Conservation (phyloP, 2,797 vertebrate genomes). For the Chiloscyllium punctatum region DNA sequence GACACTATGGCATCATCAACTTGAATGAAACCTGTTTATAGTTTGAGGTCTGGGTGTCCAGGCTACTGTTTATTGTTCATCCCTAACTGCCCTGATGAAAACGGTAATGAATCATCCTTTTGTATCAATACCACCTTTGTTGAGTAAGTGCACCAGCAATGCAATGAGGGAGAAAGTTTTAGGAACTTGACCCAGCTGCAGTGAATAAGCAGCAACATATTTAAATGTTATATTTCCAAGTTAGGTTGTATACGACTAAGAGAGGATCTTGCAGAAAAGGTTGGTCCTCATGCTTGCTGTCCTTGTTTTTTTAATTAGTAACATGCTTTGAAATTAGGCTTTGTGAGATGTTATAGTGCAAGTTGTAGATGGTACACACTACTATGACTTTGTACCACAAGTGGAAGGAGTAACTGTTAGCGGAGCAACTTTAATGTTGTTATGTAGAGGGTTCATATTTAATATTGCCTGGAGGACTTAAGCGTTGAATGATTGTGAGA, state of each 20-base stretch:
- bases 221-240: not conserved
- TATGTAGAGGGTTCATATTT: no score
- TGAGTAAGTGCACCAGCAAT: no score
- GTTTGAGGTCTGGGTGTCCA: not conserved
- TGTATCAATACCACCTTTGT: not conserved
- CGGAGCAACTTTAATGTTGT: not conserved
- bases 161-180: no score
- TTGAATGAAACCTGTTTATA: not conserved
- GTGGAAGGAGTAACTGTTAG: not conserved
- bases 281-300: not conserved
- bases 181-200: no score
- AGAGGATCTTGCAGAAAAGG: not conserved
- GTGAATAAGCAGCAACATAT: no score
- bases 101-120: not conserved
- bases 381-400: not conserved
- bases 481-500: no score
- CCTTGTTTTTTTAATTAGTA: not conserved
- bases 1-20: no score
- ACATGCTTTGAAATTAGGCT: not conserved
- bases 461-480: no score
- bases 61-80: not conserved
- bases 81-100: not conserved
- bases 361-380: not conserved
- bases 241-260: not conserved
- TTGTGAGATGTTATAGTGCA: not conserved